Base-by-base conservation (phyloP, 2,113 vertebrate species). In the Xerus inauris region DNA sequence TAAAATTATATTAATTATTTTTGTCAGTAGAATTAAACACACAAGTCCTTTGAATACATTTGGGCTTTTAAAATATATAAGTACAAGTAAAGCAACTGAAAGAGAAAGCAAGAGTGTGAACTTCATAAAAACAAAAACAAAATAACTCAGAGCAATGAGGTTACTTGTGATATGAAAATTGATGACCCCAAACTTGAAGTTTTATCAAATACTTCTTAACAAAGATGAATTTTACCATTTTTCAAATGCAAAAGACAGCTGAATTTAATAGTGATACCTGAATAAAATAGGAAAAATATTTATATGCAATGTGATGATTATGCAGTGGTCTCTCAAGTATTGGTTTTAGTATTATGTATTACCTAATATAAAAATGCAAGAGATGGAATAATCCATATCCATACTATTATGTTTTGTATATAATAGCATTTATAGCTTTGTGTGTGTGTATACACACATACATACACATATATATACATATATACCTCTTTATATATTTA, bases 161-260 rank as follows among this genome's bases (percentile, higher is more conserved):
- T 64, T 45, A 64, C 35, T 83, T 30, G 51, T 51, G 16, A 71
- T 72, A 76, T 62, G 24, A 47, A 26, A 85, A 13, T 65, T 42
- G 8, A 64, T 93, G 87, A 38, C 32, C 35, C 30, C 51, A 47
- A 88, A 82, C 3, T 24, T 80, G 30, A 3, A 81, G 8, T 73
- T 94, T 77, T 67, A 49, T 94, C 85, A 9, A 49, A 28, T 11
- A 28, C 16, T 9, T 14, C 30, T 76, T 92, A 59, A 54, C 20
- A 92, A 87, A 49, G 47, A 59, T 72, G 2, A 62, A 87, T 93
- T 86, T 94, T 83, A 11, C 17, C n/a, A 40, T 38, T 71, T 95
- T n/a, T 28, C 47, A 91, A 42, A 75, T 40, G 59, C 9, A 26
- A 16, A 1, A 76, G 67, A 2, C 85, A 57, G 40, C 30, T 79